phyloP scores from a whole-genome alignment of 2,888 invertebrate genomes.

The Clitarchus hookeri region DNA sequence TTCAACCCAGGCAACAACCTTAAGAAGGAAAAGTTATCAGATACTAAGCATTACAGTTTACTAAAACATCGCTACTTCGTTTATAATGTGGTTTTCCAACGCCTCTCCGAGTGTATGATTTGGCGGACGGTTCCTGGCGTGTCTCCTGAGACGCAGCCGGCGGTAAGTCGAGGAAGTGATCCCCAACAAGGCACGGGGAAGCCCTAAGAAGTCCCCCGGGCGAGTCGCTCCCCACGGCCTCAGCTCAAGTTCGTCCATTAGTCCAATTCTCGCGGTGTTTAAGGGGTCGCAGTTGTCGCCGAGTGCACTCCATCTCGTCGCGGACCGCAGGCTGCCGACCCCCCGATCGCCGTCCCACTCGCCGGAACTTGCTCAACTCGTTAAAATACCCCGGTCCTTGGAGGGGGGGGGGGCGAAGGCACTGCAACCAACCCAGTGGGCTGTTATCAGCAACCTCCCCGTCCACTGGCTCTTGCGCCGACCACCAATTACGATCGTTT shows the following conservation, averaged over 20 bases:
- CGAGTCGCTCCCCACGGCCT: neutral
- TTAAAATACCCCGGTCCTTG: neutral
- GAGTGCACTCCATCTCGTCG: neutral
- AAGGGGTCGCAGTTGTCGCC: neutral
- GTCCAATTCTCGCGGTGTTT: neutral
- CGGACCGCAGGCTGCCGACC: neutral
- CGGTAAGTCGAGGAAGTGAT: neutral
- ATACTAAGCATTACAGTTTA: no score
- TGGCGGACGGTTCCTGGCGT: no score
- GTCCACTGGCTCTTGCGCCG: neutral
- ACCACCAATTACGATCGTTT: slow-evolving; percentile 2
- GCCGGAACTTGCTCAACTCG: neutral
- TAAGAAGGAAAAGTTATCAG: no score
- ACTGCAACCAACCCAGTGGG: neutral
- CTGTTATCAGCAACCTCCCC: neutral
- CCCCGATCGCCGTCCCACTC: neutral
- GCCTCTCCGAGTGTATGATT: no score
- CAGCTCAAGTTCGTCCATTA: neutral
- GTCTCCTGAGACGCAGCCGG: neutral
- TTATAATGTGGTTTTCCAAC: no score
- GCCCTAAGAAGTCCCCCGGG: neutral
- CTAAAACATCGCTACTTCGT: no score
- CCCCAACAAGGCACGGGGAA: neutral
- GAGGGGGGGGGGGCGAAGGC: neutral
- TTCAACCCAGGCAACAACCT: no score